Base-by-base conservation (phyloP, 1,140 invertebrate species). In the Cherax quadricarinatus region DNA sequence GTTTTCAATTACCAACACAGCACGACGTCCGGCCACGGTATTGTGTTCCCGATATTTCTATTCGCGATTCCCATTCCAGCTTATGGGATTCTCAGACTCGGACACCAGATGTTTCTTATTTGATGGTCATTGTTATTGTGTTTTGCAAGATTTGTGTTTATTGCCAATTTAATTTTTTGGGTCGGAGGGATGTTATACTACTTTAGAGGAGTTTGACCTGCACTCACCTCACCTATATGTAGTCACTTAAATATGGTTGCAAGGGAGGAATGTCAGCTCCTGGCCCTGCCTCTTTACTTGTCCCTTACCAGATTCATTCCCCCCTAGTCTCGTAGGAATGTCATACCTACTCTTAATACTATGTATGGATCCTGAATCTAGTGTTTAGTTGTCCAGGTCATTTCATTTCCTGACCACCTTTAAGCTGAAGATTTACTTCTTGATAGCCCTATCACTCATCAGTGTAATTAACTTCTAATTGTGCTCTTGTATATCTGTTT, bases 31-130 rank as follows among this genome's bases (percentile, higher is more conserved):
- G 41, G 79, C 89, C 48, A 53, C 57, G 83, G 89, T 79, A 91
- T 91, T 91, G 89, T 91, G 89, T 91, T 91, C 89, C 89, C 89
- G 89, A 91, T 91, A 91, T 86, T 91, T 91, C 89, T 83, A 91
- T 91, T 91, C 89, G 83, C 89, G 89, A 91, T 91, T 91, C 89
- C 89, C 89, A 91, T 91, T 91, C 82, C 83, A 24, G 70, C 70
- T 91, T 91, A 91, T 91, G 89, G 89, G 89, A 91, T 91, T 91
- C 89, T 73, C 70, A 78, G 83, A 21, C 16, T 84, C 83, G 82
- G 89, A 91, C 89, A 91, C 89, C 89, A 91, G 89, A 85, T 91
- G 89, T 91, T 91, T 90, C 79, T 81, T 81, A 81, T 53, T 81
- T 81, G 79, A 81, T 81, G 79, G 79, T 81, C 79, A 81, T 53